Base-by-base conservation (phyloP, 2,113 vertebrate species). In the Pampusana beccarii region DNA sequence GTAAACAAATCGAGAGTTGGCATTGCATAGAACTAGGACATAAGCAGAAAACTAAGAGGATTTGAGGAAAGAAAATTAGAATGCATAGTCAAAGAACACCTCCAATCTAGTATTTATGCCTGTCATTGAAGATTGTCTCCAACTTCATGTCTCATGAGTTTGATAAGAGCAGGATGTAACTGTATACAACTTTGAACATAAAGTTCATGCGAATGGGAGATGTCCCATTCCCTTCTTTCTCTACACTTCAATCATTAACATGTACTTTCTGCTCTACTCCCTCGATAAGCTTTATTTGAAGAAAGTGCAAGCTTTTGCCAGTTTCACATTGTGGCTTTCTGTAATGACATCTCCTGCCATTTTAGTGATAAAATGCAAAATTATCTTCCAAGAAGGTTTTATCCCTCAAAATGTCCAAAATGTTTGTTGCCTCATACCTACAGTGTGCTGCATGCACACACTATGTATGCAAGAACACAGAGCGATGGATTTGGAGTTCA, bases 101-200 rank as follows among this genome's bases (percentile, higher is more conserved):
- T 74, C 60, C 88, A 25, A 70, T 60, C 31, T 77, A 86, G 12
- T 72, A 38, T 80, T 80, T 91, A 73, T 78, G 65, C n/a, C 50
- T 51, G 46, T 83, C 20, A 25, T 70, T 66, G 36, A 71, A 79
- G n/a, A 65, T 11, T 50, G 1, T 46, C 38, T 82, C 14, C 9
- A 78, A 80, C 33, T 62, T 80, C 50, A 16, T 24, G 36, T 83
- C 14, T 77, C 75, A 80, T 5, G 33, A 65, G 13, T 67, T 56
- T 65, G 62, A 46, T 69, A 75, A 87, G 18, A 91, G 51, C 26
- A 78, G 4, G 20, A 72, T 57, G 10, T 73, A 89, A 23, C 17
- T 28, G 15, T 57, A 42, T 2, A 10, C 51, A 56, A 60, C 42
- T 87, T 50, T 58, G 46, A 78, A 64, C 9, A 42, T 19, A 26